Evolutionary conservation across 2,797 vertebrate species (phyloP).

Genomic region (Bovichtus diacanthus): DNA sequence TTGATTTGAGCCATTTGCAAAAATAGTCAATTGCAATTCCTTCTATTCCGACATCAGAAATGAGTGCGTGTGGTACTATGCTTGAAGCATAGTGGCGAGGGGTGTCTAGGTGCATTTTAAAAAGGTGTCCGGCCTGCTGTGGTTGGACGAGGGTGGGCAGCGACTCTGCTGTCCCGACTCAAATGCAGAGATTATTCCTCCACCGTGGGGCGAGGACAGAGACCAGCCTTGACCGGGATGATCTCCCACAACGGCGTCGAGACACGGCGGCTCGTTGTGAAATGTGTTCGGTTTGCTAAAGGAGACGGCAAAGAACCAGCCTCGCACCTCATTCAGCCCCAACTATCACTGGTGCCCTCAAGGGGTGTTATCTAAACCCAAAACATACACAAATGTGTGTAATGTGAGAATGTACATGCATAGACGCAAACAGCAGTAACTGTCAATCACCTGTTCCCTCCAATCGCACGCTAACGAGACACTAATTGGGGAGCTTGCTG

Average conservation of each 20-base stretch:
- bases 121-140: background rate
- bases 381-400: slow-evolving; percentile 42
- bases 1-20: background rate
- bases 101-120: background rate
- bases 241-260: background rate
- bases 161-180: background rate
- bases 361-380: slow-evolving; percentile 25
- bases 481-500: slow-evolving; percentile 78
- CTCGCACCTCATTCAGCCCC: slow-evolving; percentile 16
- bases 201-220: background rate
- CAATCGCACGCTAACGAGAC: slow-evolving; percentile 72
- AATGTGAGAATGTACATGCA: slow-evolving; percentile 10
- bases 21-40: background rate
- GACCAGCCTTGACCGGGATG: background rate
- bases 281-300: slow-evolving; percentile 3
- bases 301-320: slow-evolving; percentile 25
- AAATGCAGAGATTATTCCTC: background rate
- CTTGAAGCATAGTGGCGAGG: background rate
- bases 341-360: slow-evolving; percentile 17
- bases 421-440: slow-evolving; percentile 59
- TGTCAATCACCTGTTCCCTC: slow-evolving; percentile 72
- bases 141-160: background rate
- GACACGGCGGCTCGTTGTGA: background rate
- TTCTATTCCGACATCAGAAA: background rate
- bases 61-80: no score